Percentiles rank a stretch among this genome's conserved stretches.
Evolutionary conservation across 2,888 invertebrate species (phyloP).

Genomic region (Brassicogethes aeneus): DNA sequence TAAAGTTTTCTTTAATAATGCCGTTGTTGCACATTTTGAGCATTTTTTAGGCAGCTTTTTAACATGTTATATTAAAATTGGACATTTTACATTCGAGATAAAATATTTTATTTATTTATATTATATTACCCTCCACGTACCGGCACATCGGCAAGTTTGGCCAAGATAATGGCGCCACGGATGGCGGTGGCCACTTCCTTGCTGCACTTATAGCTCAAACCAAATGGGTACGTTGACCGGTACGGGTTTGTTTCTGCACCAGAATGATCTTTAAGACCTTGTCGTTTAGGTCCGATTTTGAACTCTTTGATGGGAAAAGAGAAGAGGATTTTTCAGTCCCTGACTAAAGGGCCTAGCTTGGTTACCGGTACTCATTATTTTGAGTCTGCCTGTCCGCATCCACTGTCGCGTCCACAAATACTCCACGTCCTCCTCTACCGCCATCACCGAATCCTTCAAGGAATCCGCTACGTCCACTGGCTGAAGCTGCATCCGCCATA

Average conservation of each 20-base stretch:
- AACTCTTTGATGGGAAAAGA: slow-evolving; percentile 98
- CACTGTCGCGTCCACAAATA: slow-evolving; percentile 74
- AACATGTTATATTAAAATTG: no score
- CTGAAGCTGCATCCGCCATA: slow-evolving; percentile 99
- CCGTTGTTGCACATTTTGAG: no score
- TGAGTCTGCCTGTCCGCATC: slow-evolving; percentile 88
- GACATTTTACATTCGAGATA: no score
- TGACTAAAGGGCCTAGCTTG: slow-evolving; percentile 93
- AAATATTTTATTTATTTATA: no score
- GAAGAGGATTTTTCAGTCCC: slow-evolving; percentile 95
- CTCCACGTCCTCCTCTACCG: slow-evolving; percentile 58
- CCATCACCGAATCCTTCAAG: slow-evolving; percentile 77
- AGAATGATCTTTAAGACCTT: slow-evolving; percentile 98
- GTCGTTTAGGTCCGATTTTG: slow-evolving; percentile 95
- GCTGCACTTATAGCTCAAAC: slow-evolving; percentile 98
- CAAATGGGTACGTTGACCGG: slow-evolving; percentile 99
- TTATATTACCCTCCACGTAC: slow-evolving; percentile 98
- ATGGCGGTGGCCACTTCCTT: slow-evolving; percentile 99
- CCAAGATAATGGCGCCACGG: slow-evolving; percentile 96
- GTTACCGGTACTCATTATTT: slow-evolving; percentile 99
- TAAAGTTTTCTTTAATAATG: no score
- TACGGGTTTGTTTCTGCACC: slow-evolving; percentile 99
- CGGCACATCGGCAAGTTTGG: slow-evolving; percentile 96
- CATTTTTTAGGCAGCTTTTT: no score
- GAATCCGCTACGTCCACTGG: slow-evolving; percentile 86